A percentile compares a stretch with the other conserved stretches of the same genome.
Conservation (phyloP, 2,113 vertebrate species). For the Chaetorhynchus papuensis region DNA sequence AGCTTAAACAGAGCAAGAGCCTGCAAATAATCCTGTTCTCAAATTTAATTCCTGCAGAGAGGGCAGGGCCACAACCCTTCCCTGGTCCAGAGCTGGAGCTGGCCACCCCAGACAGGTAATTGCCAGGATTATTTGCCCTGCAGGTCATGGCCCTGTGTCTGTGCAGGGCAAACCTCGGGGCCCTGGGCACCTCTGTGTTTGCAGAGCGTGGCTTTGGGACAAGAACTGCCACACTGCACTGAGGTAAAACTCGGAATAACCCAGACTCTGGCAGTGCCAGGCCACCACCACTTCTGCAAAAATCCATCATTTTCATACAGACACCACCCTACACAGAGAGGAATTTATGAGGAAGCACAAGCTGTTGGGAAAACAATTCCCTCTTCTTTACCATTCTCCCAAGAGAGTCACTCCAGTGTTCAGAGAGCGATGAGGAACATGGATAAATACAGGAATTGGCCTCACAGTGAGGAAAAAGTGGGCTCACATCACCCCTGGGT, state of each 20-base stretch:
- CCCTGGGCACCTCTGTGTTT: background rate
- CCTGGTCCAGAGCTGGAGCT: background rate
- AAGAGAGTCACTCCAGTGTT: background rate
- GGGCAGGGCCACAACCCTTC: background rate
- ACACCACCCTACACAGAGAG: background rate
- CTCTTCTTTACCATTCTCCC: background rate
- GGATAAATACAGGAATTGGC: background rate
- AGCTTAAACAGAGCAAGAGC: background rate
- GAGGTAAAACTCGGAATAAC: background rate
- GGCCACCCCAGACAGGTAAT: accelerated
- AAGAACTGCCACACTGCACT: background rate
- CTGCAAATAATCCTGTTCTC: background rate
- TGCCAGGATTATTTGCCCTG: background rate
- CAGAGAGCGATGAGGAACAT: background rate
- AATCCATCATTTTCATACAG: background rate
- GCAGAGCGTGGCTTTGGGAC: background rate
- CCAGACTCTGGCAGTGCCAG: background rate
- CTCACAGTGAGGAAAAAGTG: background rate
- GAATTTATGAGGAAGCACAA: background rate
- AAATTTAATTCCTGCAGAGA: background rate
- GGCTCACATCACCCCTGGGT: background rate
- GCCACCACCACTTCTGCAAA: background rate
- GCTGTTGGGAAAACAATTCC: background rate
- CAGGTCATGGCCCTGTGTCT: background rate
- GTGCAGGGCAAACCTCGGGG: background rate